Evolutionary conservation across 2,113 vertebrate species (phyloP), one percentile per base, ranked within the genome.

Genomic region (Tilapia sparmanii): DNA sequence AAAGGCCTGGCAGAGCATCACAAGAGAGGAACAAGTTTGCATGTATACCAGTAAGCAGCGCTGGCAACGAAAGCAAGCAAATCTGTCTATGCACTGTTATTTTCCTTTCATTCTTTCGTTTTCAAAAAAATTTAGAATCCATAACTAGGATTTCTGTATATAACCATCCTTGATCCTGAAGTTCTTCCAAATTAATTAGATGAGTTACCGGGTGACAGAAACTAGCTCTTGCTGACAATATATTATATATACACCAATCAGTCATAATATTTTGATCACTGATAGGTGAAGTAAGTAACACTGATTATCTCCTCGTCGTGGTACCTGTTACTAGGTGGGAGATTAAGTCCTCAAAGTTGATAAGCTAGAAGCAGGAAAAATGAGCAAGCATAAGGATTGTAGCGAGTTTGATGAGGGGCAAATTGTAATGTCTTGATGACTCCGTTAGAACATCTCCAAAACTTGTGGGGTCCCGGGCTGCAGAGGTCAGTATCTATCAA

Each of bases 11-110:
- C n/a, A 76, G 9, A 29, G 40, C 38, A 47, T 47, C 40, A 47
- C 24, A 7, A 76, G 68, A 26, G 68, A 7, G 40, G 40, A 76
- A 47, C 68, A 47, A 47, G 40, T 50, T 42, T 78, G 38, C 26
- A 50, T 45, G 42, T 31, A 50, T 78, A 78, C 10, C 10, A 45
- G 71, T 50, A 50, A 78, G 24, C 42, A 78, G 71, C 42, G 2
- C 40, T 78, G 71, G 24, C 42, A n/a, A 18, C 1, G 0, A 50
- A 78, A 0, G 73, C 16, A 78, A 33, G 16, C 2, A 33, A 11
- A 78, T 78, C 73, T 78, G 26, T 52, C 16, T 29, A n/a, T 18
- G 40, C 26, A 31, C 42, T 78, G 24, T 78, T 78, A 50, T 50
- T 78, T 78, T 71, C 11, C 24, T 29, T 47, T 29, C 11, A 26